These are phyloP conservation scores for Lasioglossum pauxillum DNA, from an alignment of 2,888 invertebrate genomes.

Conservation along the genomic window DNA sequence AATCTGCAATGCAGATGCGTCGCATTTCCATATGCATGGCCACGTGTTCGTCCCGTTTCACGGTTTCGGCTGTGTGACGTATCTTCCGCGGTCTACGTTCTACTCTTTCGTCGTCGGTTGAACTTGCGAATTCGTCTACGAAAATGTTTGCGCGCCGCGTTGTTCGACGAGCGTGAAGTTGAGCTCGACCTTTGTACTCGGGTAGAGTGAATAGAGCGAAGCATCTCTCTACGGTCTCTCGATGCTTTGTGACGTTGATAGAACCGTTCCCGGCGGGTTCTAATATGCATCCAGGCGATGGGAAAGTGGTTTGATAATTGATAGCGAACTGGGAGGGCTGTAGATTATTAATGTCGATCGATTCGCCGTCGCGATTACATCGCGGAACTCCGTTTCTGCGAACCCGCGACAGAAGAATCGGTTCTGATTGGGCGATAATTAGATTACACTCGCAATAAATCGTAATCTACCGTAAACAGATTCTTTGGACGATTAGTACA, in stretches of 20 bases:
- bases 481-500: neutral
- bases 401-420: neutral
- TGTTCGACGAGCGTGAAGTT: neutral
- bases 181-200: neutral
- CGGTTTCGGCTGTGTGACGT: constrained; percentile 50
- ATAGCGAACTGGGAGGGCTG: neutral
- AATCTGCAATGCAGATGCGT: constrained; percentile 68
- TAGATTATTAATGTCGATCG: neutral
- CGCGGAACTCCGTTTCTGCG: neutral
- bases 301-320: neutral
- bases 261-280: neutral
- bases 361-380: neutral
- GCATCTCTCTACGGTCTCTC: neutral
- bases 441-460: neutral
- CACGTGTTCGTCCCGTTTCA: constrained; percentile 61
- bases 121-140: neutral
- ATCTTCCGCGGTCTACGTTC: constrained; percentile 33
- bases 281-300: neutral
- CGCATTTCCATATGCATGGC: constrained; percentile 70
- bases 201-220: neutral
- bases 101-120: constrained; percentile 5
- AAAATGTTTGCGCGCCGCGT: neutral
- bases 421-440: neutral
- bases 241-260: neutral
- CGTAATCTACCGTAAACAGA: neutral